phyloP scores from a whole-genome alignment of 2,888 invertebrate genomes.

The Polymixis flavicincta region DNA sequence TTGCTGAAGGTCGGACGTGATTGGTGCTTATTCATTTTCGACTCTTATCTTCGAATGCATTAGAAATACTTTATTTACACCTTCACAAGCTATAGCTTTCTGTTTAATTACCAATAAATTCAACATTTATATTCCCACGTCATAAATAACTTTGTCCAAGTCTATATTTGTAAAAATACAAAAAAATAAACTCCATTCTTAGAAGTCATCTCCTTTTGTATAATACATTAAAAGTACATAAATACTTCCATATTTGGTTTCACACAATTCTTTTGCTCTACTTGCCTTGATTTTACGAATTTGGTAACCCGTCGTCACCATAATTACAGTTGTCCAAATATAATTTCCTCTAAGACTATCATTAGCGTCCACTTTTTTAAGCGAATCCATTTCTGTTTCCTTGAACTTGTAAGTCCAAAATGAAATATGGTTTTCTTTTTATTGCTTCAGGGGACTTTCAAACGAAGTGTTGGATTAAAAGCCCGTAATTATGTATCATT shows the following conservation, averaged over 20 bases:
- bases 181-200: conserved; percentile 27
- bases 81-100: neutral
- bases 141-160: conserved; percentile 10
- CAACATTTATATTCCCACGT: neutral
- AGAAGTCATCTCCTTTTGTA: conserved; percentile 36
- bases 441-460: conserved; percentile 48
- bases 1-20: conserved; percentile 49
- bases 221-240: conserved; percentile 47
- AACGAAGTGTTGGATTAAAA: conserved; percentile 52
- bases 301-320: conserved; percentile 54
- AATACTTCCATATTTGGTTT: conserved; percentile 53
- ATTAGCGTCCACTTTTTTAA: conserved; percentile 59
- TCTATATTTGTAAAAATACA: conserved; percentile 1
- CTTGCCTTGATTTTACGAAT: conserved; percentile 64
- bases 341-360: conserved; percentile 57
- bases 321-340: conserved; percentile 64
- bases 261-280: conserved; percentile 52
- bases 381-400: conserved; percentile 53
- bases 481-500: conserved; percentile 57
- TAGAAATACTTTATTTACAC: neutral
- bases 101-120: conserved; percentile 5
- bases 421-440: conserved; percentile 41
- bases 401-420: conserved; percentile 56
- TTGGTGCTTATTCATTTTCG: conserved; percentile 18
- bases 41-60: neutral